Evolutionary conservation across 2,113 vertebrate species (phyloP), one percentile per base, ranked within the genome.

Genomic region (Phrynocephalus versicolor): DNA sequence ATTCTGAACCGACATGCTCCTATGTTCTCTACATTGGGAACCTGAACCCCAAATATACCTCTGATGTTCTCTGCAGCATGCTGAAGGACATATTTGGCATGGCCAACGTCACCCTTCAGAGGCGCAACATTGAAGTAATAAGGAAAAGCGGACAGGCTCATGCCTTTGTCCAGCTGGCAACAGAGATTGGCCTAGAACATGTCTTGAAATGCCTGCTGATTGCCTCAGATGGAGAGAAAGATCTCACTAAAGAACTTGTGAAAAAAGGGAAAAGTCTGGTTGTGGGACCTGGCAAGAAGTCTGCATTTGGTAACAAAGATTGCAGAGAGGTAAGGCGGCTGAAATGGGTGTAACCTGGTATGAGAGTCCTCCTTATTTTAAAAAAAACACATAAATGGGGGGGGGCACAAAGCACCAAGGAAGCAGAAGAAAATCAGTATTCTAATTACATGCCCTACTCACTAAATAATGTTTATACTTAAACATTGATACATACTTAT

Each of bases 11-110:
- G 37, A 23, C 78, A 8, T 57, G 0, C 25, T 33, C 19, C 69
- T 57, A 79, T 18, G 21, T 86, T 0, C 87, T 83, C 0, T 92
- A 88, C 8, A 73, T 91, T 70, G 90, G 85, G 25, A 91, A 94
- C 88, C 79, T 93, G 69, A 96, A 96, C 80, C 94, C 93, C 27
- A 92, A 90, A 79, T 93, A 92, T 87, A 72, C 78, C 0, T 80
- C 2, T 0, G 92, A 94, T 0, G 88, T 91, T 60, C 92, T 92
- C 27, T 19, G 87, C 13, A 93, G 67, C 76, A 81, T 92, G 70
- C 74, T 95, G 39, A 90, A 94, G 37, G 95, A 95, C 37, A 60
- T 93, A 23, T 79, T 92, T n/a, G 88, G 94, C 37, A 64, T n/a
- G 0, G 84, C 92, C 1, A 81, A 84, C 14, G 75, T 85, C 35